Evolutionary conservation across 2,113 vertebrate genomes (phyloP).

Genomic region (Toxostoma redivivum): DNA sequence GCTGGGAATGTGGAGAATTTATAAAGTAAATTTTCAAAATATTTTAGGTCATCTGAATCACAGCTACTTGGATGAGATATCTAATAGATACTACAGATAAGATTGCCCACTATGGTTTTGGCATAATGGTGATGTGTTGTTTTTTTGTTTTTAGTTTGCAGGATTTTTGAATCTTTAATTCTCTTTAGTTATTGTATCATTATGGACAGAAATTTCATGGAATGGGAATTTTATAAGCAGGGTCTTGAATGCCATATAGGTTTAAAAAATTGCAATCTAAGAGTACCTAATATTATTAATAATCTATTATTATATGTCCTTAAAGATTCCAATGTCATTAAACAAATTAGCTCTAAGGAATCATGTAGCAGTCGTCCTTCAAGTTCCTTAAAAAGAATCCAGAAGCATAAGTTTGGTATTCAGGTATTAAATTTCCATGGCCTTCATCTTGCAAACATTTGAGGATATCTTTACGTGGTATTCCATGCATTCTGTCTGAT

Average conservation of each 20-base stretch:
- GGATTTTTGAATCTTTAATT: neutral
- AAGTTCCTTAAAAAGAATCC: neutral
- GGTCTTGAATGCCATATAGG: neutral
- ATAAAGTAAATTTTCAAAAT: neutral
- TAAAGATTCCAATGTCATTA: neutral
- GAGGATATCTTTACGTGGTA: fast-evolving
- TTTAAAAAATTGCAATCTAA: neutral
- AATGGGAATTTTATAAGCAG: neutral
- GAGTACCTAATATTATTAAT: neutral
- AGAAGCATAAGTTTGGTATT: neutral
- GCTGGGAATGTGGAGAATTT: neutral
- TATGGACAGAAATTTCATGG: neutral
- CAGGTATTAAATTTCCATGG: neutral
- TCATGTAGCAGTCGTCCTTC: neutral
- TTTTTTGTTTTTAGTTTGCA: neutral
- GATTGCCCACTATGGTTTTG: neutral
- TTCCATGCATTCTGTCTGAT: neutral
- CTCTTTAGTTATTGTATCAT: neutral
- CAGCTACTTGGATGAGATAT: neutral
- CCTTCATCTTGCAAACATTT: neutral
- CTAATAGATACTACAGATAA: neutral
- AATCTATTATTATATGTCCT: neutral
- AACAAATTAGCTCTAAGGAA: neutral
- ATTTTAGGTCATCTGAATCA: neutral
- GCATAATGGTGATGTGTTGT: neutral